Base-by-base conservation (phyloP, 2,888 invertebrate genomes). In the Ochropleura plecta region DNA sequence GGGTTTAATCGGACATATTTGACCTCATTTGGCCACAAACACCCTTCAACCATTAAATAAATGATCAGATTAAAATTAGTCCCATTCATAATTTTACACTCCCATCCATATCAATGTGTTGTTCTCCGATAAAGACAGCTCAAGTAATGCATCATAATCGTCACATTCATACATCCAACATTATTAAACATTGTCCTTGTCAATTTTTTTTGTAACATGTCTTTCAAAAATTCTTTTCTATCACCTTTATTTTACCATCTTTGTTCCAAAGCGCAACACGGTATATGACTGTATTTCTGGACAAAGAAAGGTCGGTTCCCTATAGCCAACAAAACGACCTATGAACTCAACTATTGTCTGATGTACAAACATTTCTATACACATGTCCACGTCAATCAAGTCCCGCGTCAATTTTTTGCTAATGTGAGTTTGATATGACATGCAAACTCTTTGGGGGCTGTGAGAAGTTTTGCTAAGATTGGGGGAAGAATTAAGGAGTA, bases 181-280 rank as follows among this genome's bases (percentile, higher is more conserved):
- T 75, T 79, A 79, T 78, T 73, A 76, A 71, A 87, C 68, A 73
- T 69, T 62, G 65, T 85, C 66, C 79, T 84, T 81, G 83, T 84
- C 16, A 69, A 60, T 59, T 66, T 86, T 86, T 86, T 82, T 80
- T 49, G 3, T 65, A 46, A 63, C 57, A 64, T 65, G 55, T 85
- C 71, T 78, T 76, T 76, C 77, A 77, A 68, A 30, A 73, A 73
- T 82, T 86, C 74, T 73, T 70, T 71, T 70, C 68, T 46, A 65
- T 70, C 70, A 78, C 78, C 63, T 81, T 86, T 85, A 84, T 83
- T 84, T 80, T 65, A 73, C 70, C 59, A 89, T 86, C 87, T 85
- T 91, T 93, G 91, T 93, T 92, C 84, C 86, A 84, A 89, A 89
- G 88, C 87, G 88, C 89, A 92, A 92, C 91, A 91, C n/a, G n/a